phyloP scores from a whole-genome alignment of 1,140 invertebrate genomes.

The Pogonognathellus flavescens region DNA sequence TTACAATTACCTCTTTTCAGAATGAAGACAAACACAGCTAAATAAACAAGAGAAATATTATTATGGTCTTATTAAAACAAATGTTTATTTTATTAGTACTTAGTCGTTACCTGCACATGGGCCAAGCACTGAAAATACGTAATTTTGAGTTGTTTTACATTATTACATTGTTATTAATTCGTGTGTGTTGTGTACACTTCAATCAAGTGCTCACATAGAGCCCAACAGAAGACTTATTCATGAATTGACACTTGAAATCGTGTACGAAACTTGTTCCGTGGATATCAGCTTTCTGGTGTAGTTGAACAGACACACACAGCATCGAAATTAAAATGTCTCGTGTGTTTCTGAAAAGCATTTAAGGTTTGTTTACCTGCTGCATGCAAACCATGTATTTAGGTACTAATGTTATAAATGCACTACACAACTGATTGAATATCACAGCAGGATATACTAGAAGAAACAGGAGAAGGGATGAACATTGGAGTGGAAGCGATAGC shows the following conservation, averaged over 20 bases:
- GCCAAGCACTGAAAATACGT: too few relatives aligned
- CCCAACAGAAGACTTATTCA: not conserved
- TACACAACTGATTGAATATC: not conserved
- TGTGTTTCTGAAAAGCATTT: constrained; percentile 18
- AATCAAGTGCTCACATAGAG: not conserved
- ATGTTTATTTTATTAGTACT: too few relatives aligned
- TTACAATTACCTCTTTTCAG: too few relatives aligned
- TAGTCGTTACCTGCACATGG: too few relatives aligned
- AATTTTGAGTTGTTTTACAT: too few relatives aligned
- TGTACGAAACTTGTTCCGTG: constrained; percentile 21
- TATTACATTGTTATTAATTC: constrained; percentile 2
- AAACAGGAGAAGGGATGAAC: too few relatives aligned
- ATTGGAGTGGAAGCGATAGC: not conserved
- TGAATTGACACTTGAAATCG: constrained; percentile 40
- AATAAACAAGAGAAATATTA: too few relatives aligned
- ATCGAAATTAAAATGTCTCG: constrained; percentile 34
- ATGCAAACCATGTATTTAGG: not conserved
- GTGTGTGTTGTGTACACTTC: not conserved
- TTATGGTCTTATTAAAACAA: too few relatives aligned
- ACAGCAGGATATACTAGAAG: not conserved
- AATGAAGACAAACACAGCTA: too few relatives aligned
- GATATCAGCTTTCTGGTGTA: constrained; percentile 1
- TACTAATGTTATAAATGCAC: not conserved
- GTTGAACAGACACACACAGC: not conserved
- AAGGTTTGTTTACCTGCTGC: not conserved